phyloP scores from a whole-genome alignment of 2,113 vertebrate species.

The Lycaon pictus region DNA sequence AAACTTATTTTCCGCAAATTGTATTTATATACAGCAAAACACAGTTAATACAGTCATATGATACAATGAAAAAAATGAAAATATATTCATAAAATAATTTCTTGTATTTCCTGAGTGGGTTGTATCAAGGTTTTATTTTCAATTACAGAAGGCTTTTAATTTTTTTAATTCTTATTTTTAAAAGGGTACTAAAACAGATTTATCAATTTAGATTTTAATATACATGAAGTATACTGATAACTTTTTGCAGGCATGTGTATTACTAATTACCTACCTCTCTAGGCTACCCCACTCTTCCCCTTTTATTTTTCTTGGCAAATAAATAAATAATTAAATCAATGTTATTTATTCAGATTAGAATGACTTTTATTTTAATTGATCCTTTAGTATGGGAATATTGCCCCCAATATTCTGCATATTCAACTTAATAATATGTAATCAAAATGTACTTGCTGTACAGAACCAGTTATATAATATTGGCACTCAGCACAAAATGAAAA shows the following conservation, averaged over 20 bases:
- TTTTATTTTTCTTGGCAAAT: not conserved
- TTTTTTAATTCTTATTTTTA: not conserved
- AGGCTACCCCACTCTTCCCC: not conserved
- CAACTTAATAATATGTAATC: not conserved
- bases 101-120: not conserved
- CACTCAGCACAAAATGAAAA: not conserved
- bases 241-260: not conserved
- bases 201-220: conserved; percentile 33
- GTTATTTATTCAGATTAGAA: not conserved
- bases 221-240: not conserved
- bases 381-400: not conserved
- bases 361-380: not conserved
- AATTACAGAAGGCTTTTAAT: not conserved
- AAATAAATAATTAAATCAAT: not conserved
- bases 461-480: not conserved
- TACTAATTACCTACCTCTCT: not conserved
- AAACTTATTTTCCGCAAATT: not conserved
- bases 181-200: not conserved
- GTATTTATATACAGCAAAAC: not conserved
- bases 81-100: not conserved
- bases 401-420: not conserved
- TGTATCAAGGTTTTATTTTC: not conserved
- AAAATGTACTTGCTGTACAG: not conserved
- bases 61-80: not conserved
- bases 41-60: not conserved